These are phyloP conservation scores for Megathymus violae DNA, from an alignment of 1,140 invertebrate genomes.

Conservation along the genomic window DNA sequence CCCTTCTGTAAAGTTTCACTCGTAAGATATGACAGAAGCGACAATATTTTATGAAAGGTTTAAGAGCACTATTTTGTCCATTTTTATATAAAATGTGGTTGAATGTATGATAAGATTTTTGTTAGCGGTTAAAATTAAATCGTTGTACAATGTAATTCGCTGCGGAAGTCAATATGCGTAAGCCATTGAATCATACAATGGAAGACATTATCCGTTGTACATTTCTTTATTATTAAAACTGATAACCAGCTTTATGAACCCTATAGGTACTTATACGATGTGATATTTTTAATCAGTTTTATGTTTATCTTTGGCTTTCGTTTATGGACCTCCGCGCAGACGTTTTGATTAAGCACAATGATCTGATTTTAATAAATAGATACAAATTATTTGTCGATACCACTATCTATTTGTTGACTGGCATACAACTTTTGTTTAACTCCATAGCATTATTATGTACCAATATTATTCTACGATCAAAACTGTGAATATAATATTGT, in stretches of 20 bases:
- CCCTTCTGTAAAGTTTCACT: slow-evolving; percentile 13
- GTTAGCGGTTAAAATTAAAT: slow-evolving; percentile 17
- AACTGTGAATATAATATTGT: slow-evolving; percentile 42
- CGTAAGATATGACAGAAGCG: slow-evolving; percentile 34
- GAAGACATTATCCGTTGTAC: too few relatives aligned
- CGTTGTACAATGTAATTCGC: slow-evolving; percentile 33
- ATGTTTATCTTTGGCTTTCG: neutral
- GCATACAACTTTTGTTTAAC: slow-evolving; percentile 6
- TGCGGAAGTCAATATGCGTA: slow-evolving; percentile 1
- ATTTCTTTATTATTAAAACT: too few relatives aligned
- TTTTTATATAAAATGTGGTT: slow-evolving; percentile 40
- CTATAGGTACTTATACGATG: too few relatives aligned
- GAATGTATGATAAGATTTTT: slow-evolving; percentile 26
- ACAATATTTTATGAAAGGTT: slow-evolving; percentile 69
- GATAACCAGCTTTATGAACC: too few relatives aligned
- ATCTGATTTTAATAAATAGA: slow-evolving; percentile 1
- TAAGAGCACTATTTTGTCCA: slow-evolving; percentile 66
- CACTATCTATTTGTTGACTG: slow-evolving; percentile 13
- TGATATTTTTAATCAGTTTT: too few relatives aligned
- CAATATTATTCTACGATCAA: slow-evolving; percentile 29
- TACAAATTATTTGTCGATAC: too few relatives aligned
- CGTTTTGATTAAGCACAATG: neutral
- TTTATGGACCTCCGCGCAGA: neutral
- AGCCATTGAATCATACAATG: too few relatives aligned
- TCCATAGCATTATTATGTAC: neutral